Evolutionary conservation across 2,888 invertebrate genomes (phyloP), one percentile per base, ranked within the genome.

Genomic region (Plagiodera versicolora): DNA sequence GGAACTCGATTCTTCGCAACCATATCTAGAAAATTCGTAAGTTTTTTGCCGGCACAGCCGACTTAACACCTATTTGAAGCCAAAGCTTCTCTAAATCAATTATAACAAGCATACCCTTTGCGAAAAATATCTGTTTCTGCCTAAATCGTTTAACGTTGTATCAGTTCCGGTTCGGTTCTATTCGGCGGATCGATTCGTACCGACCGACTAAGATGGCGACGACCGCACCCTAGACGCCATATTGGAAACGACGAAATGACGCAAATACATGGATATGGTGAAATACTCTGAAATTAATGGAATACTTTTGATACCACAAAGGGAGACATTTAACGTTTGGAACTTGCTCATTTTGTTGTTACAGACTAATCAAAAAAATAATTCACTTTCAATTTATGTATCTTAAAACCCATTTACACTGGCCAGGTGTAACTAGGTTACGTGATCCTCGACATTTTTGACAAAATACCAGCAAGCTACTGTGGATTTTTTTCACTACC

Each of bases 161-260:
- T 44, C 10, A 56, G 39, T 39, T 39, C 39, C 16, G 28, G 18
- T 24, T 54, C 20, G 30, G 50, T 54, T 49, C 32, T 49, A 32
- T 48, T 48, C 20, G 28, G 17, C 49, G 24, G 24, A 47, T 53
- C 17, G 32, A 47, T 56, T 14, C 46, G 45, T 19, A 28, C 48
- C 52, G 53, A 53, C 28, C 52, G 53, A 53, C 28, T 47, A 48
- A 60, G 45, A 45, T 50, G 55, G 32, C 56, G 56, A 39, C 24
- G 35, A 61, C 61, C 61, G 57, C 61, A 57, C 61, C 61, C 61
- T 61, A 57, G 52, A 19, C 60, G 60, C 60, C 60, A 61, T 61
- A 20, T 61, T 61, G 60, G 56, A 53, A 44, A 56, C 56, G 56
- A 39, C 48, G 56, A 17, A 45, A 45, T 45, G 53, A 53, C 53